A percentile compares a stretch with the other conserved stretches of the same genome.
Conservation (phyloP, 1,140 invertebrate genomes). For the Pissodes strobi region DNA sequence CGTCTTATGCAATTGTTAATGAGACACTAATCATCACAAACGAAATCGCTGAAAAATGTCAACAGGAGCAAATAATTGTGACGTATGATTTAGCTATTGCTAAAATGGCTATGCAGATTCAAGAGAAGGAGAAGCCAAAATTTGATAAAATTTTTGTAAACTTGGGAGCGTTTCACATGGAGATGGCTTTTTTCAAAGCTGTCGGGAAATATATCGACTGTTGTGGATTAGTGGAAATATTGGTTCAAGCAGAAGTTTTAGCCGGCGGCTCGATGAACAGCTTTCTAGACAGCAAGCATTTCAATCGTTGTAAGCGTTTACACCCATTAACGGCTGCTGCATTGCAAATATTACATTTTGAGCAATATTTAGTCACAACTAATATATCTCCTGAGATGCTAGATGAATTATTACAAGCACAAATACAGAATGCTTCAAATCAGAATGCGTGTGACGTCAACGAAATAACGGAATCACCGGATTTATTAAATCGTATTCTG, state of each 20-base stretch:
- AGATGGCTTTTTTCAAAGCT: conserved; percentile 55
- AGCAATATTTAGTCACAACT: conserved; percentile 44
- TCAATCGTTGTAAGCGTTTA: conserved; percentile 55
- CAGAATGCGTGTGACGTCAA: conserved; percentile 12
- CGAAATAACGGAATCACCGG: conserved; percentile 20
- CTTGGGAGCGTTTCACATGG: conserved; percentile 54
- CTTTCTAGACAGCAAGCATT: conserved; percentile 55
- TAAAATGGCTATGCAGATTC: conserved; percentile 54
- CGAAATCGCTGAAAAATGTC: conserved; percentile 36
- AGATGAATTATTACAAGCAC: conserved; percentile 22
- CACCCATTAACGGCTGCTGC: conserved; percentile 51
- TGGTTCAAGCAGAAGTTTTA: conserved; percentile 50
- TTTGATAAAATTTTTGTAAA: conserved; percentile 39
- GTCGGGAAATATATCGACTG: conserved; percentile 53
- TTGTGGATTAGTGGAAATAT: conserved; percentile 49
- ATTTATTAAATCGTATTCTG: conserved; percentile 20
- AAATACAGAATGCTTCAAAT: conserved; percentile 15
- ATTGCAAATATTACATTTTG: conserved; percentile 31
- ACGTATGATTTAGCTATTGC: conserved; percentile 55
- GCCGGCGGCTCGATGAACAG: conserved; percentile 53
- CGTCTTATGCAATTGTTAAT: conserved; percentile 22
- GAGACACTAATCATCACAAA: conserved; percentile 38
- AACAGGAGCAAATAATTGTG: conserved; percentile 37
- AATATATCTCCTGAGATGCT: conserved; percentile 28
- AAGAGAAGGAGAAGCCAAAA: conserved; percentile 46